Conservation (phyloP, 2,888 invertebrate genomes). For the Darwinula stevensoni region DNA sequence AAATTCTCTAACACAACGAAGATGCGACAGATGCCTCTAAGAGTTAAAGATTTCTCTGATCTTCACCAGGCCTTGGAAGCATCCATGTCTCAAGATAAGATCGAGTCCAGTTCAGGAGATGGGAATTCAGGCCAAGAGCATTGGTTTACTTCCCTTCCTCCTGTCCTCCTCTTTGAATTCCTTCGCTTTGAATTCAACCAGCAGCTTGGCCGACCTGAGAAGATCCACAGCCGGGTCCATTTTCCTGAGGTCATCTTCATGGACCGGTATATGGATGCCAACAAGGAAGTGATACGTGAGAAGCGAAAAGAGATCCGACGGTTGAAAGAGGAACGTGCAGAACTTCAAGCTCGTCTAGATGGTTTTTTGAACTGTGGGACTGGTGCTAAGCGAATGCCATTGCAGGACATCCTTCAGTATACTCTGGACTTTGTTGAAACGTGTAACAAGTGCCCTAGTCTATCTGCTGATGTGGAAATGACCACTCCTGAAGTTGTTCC, state of each 20-base stretch:
- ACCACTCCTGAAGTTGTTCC: too few relatives aligned
- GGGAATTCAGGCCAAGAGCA: slow-evolving; percentile 12
- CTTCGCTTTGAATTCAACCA: slow-evolving; percentile 20
- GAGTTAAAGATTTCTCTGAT: slow-evolving; percentile 17
- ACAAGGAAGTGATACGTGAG: slow-evolving; percentile 15
- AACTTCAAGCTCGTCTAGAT: slow-evolving; percentile 15
- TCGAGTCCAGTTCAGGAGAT: background rate
- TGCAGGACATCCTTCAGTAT: slow-evolving; percentile 17
- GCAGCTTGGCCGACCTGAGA: slow-evolving; percentile 17
- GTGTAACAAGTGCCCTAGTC: too few relatives aligned
- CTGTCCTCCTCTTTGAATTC: slow-evolving; percentile 18
- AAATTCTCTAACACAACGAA: slow-evolving; percentile 16
- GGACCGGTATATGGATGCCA: slow-evolving; percentile 19
- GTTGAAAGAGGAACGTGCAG: slow-evolving; percentile 15
- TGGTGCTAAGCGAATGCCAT: slow-evolving; percentile 16
- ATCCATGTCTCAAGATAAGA: slow-evolving; percentile 16
- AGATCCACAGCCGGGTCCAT: slow-evolving; percentile 19
- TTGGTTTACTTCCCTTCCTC: slow-evolving; percentile 19
- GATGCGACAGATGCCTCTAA: slow-evolving; percentile 19
- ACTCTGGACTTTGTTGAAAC: slow-evolving; percentile 18
- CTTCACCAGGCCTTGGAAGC: slow-evolving; percentile 19
- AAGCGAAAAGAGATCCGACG: slow-evolving; percentile 16
- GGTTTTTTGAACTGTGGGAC: slow-evolving; percentile 15
- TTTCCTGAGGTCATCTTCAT: slow-evolving; percentile 19
- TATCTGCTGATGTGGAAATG: too few relatives aligned